Base-by-base conservation (phyloP, 2,113 vertebrate genomes). In the Grus americana region DNA sequence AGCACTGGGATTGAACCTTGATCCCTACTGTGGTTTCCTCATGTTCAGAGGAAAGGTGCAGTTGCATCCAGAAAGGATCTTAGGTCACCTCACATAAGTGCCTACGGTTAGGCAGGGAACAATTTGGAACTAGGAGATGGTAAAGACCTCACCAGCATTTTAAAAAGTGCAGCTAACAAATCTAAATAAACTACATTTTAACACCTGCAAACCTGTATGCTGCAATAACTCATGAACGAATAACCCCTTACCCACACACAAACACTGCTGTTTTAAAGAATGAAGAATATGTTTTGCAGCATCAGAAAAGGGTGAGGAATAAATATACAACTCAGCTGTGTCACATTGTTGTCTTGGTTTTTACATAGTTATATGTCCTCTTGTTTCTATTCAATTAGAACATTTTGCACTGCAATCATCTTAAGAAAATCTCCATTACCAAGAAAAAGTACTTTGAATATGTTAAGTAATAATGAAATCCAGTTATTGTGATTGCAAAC, bases 1-100 rank as follows among this genome's bases (percentile, higher is more conserved):
- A 54, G 52, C 27, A 8, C 27, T 0, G 0, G 17, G 32, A 22
- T 2, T 15, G 52, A 58, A 49, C 15, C 14, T 36, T 50, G 38
- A 21, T 9, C 32, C 16, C 3, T 62, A 1, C 13, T 66, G 2
- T 6, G 9, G 34, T 23, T 65, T 83, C 7, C 20, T 44, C 38
- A 11, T 16, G 29, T n/a, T 65, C 21, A 34, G 6, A 21, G 21
- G 36, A 47, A 83, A 72, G 11, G 10, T 32, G 12, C 15, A 17
- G 2, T 6, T 4, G 1, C 34, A 62, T 19, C 24, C 38, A 57
- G 46, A n/a, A 72, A 62, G 6, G 15, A 38, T 59, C 46, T 52
- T 38, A 42, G 12, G 26, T 81, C 26, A 57, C 5, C 1, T 52
- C 57, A 38, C 3, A 0, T 27, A 46, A 46, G 8, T 65, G 11